Base-by-base conservation (phyloP, 2,113 vertebrate species). In the Alexandromys fortis region DNA sequence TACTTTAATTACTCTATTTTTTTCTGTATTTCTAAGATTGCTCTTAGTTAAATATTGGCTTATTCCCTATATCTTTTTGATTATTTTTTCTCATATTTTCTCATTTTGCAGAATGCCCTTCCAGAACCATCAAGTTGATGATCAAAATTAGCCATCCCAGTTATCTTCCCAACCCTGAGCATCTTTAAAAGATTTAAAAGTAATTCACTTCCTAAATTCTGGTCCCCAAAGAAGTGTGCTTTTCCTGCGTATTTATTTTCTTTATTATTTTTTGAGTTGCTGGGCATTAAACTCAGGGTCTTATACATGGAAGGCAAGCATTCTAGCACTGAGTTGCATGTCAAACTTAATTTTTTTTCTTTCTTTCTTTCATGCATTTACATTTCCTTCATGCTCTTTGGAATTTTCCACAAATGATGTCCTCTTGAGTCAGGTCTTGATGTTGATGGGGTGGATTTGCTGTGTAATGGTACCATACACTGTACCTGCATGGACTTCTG, bases 21-120 rank as follows among this genome's bases (percentile, higher is more conserved):
- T 38, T 76, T 47, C 26, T 78, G 38, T 28, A 61, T 61, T 78
- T 70, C n/a, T 61, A 79, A 61, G 38, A 82, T 73, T 94, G 42
- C 19, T 92, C 45, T 95, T 81, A 68, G 35, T 93, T 89, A 83
- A 26, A 55, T 85, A 70, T 42, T 90, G 55, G 49, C 73, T 90
- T 79, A 92, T 70, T 70, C 19, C 47, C 10, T 70, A 38, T n/a
- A 0, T 93, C 45, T 79, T 28, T 83, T 28, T 83, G 52, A 49
- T 49, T n/a, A 55, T 94, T 68, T 76, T 33, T 76, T 21, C 63
- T 87, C 35, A 67, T 65, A 58, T 67, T 83, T 94, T 94, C n/a
- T 92, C n/a, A 82, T 68, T 86, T 82, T 63, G 45, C 67, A 65
- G 42, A 68, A 86, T 67, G 30, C 30, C 30, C 21, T 86, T 47